phyloP scores from a whole-genome alignment of 2,888 invertebrate species.

The Hipparchia semele region DNA sequence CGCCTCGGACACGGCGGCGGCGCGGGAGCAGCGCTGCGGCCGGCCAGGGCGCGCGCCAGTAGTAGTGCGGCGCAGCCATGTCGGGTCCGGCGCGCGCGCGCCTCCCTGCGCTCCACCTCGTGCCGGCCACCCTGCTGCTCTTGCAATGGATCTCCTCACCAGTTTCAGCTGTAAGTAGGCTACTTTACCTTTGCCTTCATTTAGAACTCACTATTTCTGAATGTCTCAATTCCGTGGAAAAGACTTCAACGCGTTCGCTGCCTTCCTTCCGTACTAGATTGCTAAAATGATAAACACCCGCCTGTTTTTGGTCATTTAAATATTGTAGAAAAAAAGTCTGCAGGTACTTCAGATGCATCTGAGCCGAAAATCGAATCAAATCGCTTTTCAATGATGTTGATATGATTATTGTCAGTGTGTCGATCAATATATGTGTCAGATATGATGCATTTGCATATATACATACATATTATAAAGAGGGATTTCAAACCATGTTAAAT shows the following conservation, averaged over 20 bases:
- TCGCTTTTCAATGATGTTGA: too few relatives aligned
- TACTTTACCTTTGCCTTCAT: constrained; percentile 15
- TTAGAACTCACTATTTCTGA: background rate
- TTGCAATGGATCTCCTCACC: constrained; percentile 58
- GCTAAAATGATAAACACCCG: background rate
- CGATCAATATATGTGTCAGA: too few relatives aligned
- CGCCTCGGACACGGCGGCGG: constrained; percentile 46
- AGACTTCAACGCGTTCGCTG: constrained; percentile 54
- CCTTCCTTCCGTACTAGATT: background rate
- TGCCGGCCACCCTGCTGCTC: constrained; percentile 64
- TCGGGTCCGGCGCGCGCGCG: constrained; percentile 81
- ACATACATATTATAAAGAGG: too few relatives aligned
- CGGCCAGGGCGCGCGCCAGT: constrained; percentile 63
- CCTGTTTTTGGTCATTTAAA: background rate
- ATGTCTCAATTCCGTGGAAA: constrained; percentile 38
- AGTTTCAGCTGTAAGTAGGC: constrained; percentile 68
- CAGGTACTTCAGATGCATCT: background rate
- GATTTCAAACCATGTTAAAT: too few relatives aligned
- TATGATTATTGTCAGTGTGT: too few relatives aligned
- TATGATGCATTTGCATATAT: too few relatives aligned
- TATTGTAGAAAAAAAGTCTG: background rate
- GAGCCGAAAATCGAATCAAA: background rate
- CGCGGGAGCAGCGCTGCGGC: constrained; percentile 50
- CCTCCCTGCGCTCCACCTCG: constrained; percentile 64
- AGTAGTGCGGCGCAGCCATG: constrained; percentile 81